These are phyloP conservation scores for Chionodraco myersi DNA, from an alignment of 2,113 vertebrate species.

Conservation along the genomic window DNA sequence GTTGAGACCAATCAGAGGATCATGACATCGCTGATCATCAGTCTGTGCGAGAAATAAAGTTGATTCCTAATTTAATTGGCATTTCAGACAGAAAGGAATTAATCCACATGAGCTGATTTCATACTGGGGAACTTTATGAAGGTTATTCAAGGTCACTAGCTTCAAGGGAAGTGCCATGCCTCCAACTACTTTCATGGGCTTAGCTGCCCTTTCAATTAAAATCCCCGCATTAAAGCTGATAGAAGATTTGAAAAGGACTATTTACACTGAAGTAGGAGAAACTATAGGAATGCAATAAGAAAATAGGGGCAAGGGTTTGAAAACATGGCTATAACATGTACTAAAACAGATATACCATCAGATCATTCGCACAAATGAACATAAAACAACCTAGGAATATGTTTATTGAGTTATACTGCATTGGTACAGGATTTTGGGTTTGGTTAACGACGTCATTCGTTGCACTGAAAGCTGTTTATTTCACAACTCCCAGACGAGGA, in stretches of 20 bases:
- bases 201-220: conserved; percentile 49
- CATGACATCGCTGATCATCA: conserved; percentile 61
- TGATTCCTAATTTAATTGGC: conserved; percentile 78
- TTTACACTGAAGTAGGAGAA: conserved; percentile 16
- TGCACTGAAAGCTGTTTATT: too few species aligned
- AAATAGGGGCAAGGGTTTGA: not conserved
- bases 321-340: conserved; percentile 8
- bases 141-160: conserved; percentile 59
- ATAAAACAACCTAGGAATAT: too few species aligned
- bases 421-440: too few species aligned
- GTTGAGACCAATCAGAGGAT: conserved; percentile 58
- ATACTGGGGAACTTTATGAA: conserved; percentile 46
- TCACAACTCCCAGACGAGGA: too few species aligned
- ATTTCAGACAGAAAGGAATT: conserved; percentile 60
- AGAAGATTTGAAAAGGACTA: conserved; percentile 26
- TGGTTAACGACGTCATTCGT: too few species aligned
- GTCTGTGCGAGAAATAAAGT: conserved; percentile 55
- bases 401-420: too few species aligned
- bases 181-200: conserved; percentile 48
- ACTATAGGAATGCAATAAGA: conserved; percentile 2
- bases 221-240: conserved; percentile 49
- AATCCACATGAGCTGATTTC: conserved; percentile 65
- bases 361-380: too few species aligned
- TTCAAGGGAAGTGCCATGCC: conserved; percentile 29
- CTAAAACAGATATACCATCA: not conserved